Percentiles rank a stretch among this genome's conserved stretches.
Evolutionary conservation across 2,888 invertebrate species (phyloP).

Genomic region (Laspeyria flexula): DNA sequence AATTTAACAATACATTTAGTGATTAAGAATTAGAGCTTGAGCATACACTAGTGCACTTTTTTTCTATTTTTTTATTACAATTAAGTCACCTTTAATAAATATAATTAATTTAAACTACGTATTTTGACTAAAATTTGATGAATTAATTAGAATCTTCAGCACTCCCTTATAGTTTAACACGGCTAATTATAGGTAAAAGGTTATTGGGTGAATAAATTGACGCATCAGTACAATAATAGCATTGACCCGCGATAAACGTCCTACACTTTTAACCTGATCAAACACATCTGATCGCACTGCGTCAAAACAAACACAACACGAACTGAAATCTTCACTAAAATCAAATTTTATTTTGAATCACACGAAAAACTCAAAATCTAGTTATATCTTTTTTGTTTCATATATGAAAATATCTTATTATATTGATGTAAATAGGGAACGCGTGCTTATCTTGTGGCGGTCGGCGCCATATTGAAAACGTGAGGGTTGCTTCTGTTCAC

Average conservation of each 20-base stretch:
- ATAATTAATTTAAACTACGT: background rate
- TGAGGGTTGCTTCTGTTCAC: conserved; percentile 66
- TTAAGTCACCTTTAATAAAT: no score
- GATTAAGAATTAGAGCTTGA: no score
- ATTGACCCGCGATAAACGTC: conserved; percentile 57
- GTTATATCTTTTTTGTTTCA: conserved; percentile 15
- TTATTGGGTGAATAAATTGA: conserved; percentile 37
- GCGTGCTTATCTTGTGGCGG: conserved; percentile 80
- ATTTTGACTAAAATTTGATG: no score
- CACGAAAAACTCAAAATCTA: conserved; percentile 5
- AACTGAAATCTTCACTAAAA: conserved; percentile 26
- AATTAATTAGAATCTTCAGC: no score
- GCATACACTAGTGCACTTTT: no score
- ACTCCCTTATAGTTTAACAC: no score
- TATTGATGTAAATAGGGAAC: conserved; percentile 65
- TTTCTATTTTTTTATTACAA: no score
- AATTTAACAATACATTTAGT: no score
- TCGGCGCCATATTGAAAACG: conserved; percentile 80
- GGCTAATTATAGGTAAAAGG: background rate
- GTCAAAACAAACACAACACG: conserved; percentile 45
- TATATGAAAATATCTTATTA: conserved; percentile 25
- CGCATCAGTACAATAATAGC: conserved; percentile 52
- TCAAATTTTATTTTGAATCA: conserved; percentile 5
- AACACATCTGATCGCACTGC: conserved; percentile 71
- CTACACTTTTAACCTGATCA: conserved; percentile 54